Base-by-base conservation (phyloP, 2,888 invertebrate genomes). In the Maniola hyperantus region DNA sequence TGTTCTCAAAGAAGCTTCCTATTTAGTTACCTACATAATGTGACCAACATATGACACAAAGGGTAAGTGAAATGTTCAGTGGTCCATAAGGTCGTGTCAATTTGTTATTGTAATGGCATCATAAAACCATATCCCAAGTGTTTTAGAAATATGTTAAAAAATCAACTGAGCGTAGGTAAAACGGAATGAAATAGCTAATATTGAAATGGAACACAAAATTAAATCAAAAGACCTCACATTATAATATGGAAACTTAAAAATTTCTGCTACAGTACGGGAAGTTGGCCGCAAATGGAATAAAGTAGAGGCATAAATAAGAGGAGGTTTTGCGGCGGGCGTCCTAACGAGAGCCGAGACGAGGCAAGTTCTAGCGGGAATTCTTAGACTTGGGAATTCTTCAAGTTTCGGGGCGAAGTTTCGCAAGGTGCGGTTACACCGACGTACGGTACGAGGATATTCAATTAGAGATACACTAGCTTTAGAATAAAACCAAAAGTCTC, bases 221-320 rank as follows among this genome's bases (percentile, higher is more conserved):
- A 69, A 64, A 64, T 69, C 65, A 68, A 65, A 67, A 68, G 58
- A 48, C 42, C 51, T n/a, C 65, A 70, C 57, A 69, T 66, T 67
- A 68, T 69, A 71, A 68, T 69, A 71, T 66, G 57, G 46, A 66
- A 69, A 68, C 66, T 68, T 66, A 69, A 73, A 75, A 72, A 71
- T 73, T 71, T 72, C 68, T 71, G 70, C 70, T 67, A 68, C 73
- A 71, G 68, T 72, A 67, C 69, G 70, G 67, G 66, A 75, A 72
- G 73, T 74, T 71, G 65, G 73, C 83, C 80, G 74, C 83, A 83
- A 88, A 89, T 85, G 84, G 85, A 88, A 85, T 87, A 88, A 88
- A 89, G 86, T 90, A 83, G 77, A 75, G 73, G 76, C 85, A 89
- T 91, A 89, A 91, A 91, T 89, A 89, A 85, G 81, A 82, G 70